Base-by-base conservation (phyloP, 37 sponge, comb jelly and placozoan species). In the Amphimedon queenslandica region DNA sequence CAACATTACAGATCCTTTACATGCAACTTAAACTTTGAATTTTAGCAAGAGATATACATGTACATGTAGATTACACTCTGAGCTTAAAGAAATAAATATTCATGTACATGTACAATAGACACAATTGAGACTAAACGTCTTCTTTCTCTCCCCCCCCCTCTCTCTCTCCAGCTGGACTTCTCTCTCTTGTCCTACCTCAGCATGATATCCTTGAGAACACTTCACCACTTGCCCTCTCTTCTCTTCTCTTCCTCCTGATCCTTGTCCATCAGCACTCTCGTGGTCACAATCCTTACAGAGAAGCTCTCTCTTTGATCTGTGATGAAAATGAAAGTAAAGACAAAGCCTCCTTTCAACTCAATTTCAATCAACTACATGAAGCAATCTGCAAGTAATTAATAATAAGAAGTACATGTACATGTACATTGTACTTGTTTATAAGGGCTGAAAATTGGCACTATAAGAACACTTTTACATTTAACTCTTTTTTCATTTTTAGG, bases 131-230 rank as follows among this genome's bases (percentile, higher is more conserved):
- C n/a, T 33, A 23, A 33, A 25, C 33, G 13, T n/a, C n/a, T n/a
- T n/a, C 53, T 67, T 1, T 64, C 32, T 51, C n/a, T n/a, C n/a
- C n/a, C n/a, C n/a, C n/a, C n/a, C n/a, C n/a, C n/a, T n/a, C n/a
- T n/a, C n/a, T n/a, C 29, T 36, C n/a, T 78, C 8, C 67, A 93
- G 94, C 91, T 70, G 87, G 94, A 39, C 75, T 93, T 24, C 88
- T 77, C 79, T 89, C 82, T 3, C 63, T 85, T 58, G 67, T 93
- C 38, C 33, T 53, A 13, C 82, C 85, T 1, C 37, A 20, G 57
- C 55, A 51, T 30, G 41, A 38, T 20, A 64, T 28, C 2, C 57
- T 25, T 24, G n/a, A 40, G 2, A 16, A 16, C n/a, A 32, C 58
- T 37, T 77, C 90, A 39, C 91, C 87, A 30, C 73, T 93, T 42